These are phyloP conservation scores for Ligdia adustata DNA, from an alignment of 2,888 invertebrate species.

Conservation along the genomic window DNA sequence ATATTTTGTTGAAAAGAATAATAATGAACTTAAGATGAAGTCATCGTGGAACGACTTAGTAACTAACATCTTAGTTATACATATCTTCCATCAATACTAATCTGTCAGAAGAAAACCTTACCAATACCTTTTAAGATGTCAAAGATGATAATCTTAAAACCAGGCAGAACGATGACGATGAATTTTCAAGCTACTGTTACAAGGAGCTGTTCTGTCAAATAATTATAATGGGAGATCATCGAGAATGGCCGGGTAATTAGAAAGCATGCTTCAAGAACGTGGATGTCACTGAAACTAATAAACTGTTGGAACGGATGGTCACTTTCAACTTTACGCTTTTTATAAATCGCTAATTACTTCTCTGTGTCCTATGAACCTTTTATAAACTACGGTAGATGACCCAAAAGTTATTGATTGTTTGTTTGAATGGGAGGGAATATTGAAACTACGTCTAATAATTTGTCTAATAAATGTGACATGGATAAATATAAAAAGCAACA, in stretches of 20 bases:
- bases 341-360: slow-evolving; percentile 34
- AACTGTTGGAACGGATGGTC: slow-evolving; percentile 42
- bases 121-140: neutral
- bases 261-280: slow-evolving; percentile 31
- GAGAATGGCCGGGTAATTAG: slow-evolving; percentile 18
- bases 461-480: no score
- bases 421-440: no score
- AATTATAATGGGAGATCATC: neutral
- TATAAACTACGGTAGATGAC: neutral
- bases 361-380: slow-evolving; percentile 18
- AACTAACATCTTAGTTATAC: no score
- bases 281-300: slow-evolving; percentile 58
- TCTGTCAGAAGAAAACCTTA: neutral
- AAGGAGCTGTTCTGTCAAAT: neutral
- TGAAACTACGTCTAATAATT: no score
- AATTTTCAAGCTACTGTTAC: neutral
- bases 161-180: neutral
- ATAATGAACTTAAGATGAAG: no score
- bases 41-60: no score
- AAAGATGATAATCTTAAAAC: neutral
- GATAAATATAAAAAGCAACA: no score
- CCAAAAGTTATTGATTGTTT: no score
- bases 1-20: no score
- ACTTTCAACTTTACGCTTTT: slow-evolving; percentile 62
- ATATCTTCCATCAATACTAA: no score